A percentile compares a stretch with the other conserved stretches of the same genome.
These are phyloP conservation scores for Ormyrus rosae DNA, from an alignment of 2,888 invertebrate species.

Conservation along the genomic window DNA sequence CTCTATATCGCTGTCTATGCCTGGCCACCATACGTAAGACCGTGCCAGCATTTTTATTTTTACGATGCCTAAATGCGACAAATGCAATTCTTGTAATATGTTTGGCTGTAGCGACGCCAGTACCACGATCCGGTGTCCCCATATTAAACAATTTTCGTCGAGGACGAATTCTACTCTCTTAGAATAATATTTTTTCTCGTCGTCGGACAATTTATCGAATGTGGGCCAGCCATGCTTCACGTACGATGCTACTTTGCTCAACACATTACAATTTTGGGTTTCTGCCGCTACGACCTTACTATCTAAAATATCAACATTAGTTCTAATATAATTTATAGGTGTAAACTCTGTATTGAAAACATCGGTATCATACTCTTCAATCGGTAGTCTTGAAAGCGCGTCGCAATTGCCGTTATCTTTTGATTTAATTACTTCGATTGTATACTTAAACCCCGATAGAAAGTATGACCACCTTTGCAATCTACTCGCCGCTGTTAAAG, in stretches of 20 bases:
- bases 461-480: not conserved
- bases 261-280: not conserved
- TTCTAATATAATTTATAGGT: too few species aligned
- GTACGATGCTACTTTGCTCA: not conserved
- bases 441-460: not conserved
- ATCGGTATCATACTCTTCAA: not conserved
- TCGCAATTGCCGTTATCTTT: not conserved
- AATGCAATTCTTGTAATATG: not conserved
- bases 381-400: not conserved
- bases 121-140: not conserved
- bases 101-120: not conserved
- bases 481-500: not conserved
- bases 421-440: not conserved
- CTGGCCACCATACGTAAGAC: constrained; percentile 13
- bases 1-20: not conserved
- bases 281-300: not conserved
- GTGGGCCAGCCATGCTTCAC: not conserved
- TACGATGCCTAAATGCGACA: not conserved
- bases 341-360: too few species aligned
- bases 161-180: not conserved
- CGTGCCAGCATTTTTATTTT: constrained; percentile 11
- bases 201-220: not conserved
- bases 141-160: not conserved
- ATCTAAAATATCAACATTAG: not conserved
- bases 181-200: not conserved